Evolutionary conservation across 2,797 vertebrate species (phyloP).

Genomic region (Lophius americanus): DNA sequence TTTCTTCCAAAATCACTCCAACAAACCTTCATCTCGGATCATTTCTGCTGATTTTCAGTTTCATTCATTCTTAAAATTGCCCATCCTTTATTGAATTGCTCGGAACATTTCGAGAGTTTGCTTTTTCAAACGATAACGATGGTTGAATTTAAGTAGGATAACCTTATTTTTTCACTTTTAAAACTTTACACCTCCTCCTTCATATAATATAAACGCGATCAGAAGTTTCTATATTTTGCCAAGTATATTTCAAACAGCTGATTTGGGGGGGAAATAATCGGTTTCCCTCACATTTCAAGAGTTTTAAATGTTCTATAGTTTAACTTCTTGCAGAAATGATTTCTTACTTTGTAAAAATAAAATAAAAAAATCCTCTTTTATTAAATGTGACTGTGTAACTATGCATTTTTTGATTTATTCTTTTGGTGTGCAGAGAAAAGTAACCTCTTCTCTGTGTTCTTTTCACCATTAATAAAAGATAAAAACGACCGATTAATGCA

Average conservation of each 20-base stretch:
- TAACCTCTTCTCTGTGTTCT: not conserved
- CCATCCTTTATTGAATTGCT: not conserved
- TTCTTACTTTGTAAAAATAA: not conserved
- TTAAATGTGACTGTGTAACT: not conserved
- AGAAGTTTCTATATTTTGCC: constrained; percentile 17
- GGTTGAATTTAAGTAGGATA: constrained; percentile 5
- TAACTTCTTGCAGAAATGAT: not conserved
- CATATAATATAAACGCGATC: constrained; percentile 14
- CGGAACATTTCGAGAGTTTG: not conserved
- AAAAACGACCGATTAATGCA: constrained; percentile 13
- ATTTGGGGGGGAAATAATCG: not conserved
- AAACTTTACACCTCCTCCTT: constrained; percentile 1
- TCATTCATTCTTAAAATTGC: not conserved
- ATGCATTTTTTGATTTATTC: constrained; percentile 28
- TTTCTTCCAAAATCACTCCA: not conserved
- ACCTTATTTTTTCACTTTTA: not conserved
- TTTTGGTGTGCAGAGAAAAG: not conserved
- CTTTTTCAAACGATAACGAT: not conserved
- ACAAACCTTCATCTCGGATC: not conserved
- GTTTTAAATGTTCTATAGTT: constrained; percentile 1
- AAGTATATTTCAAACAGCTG: not conserved
- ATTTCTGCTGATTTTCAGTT: not conserved
- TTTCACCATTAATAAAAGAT: constrained; percentile 21
- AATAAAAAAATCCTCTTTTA: not conserved
- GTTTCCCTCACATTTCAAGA: not conserved